phyloP scores from a whole-genome alignment of 1,140 invertebrate species.

The Neotoxoptera formosana region DNA sequence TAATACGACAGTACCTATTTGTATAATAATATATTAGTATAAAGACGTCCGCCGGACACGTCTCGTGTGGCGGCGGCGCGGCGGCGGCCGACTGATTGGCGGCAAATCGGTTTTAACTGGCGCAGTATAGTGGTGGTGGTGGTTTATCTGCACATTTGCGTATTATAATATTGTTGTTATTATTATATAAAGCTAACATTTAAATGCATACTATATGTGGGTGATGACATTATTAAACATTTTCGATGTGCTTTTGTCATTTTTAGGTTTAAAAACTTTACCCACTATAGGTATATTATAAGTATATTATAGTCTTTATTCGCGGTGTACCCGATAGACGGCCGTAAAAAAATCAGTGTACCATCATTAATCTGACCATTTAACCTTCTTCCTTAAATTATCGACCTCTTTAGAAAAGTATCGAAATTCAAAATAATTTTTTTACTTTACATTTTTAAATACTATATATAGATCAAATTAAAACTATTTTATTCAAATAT shows the following conservation, averaged over 20 bases:
- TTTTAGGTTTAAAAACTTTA: too few species aligned
- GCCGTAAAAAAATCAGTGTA: neutral
- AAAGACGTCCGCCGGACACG: constrained; percentile 22
- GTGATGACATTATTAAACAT: neutral
- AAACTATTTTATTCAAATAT: neutral
- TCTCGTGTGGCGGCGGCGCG: neutral
- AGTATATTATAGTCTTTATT: too few species aligned
- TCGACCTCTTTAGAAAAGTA: neutral
- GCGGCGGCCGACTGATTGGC: constrained; percentile 1
- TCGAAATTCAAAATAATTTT: neutral
- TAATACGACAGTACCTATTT: neutral
- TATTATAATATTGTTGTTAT: neutral
- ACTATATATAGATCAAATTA: neutral
- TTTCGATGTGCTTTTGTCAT: too few species aligned
- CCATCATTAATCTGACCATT: neutral
- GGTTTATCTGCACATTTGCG: neutral
- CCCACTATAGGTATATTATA: too few species aligned
- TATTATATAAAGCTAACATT: neutral
- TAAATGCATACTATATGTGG: neutral
- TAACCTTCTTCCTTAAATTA: neutral
- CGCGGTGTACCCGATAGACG: too few species aligned
- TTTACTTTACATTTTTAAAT: neutral
- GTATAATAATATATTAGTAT: neutral
- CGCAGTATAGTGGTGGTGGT: too few species aligned
- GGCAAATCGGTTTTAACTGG: constrained; percentile 17